Evolutionary conservation across 1,140 invertebrate species (phyloP).

Genomic region (Trichogramma pretiosum): DNA sequence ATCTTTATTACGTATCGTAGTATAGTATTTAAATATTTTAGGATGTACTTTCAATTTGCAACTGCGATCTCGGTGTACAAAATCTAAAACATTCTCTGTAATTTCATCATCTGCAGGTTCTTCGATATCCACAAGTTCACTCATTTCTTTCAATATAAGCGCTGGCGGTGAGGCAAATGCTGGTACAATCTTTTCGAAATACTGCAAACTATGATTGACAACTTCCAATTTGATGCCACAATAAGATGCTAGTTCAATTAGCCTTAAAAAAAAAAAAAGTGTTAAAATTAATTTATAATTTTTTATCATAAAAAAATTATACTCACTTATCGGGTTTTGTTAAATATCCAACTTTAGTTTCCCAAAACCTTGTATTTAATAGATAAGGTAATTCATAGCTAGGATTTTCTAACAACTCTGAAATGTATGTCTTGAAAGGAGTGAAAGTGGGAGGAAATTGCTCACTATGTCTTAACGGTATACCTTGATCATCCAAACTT

Average conservation of each 20-base stretch:
- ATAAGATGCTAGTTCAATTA: slow-evolving; percentile 25
- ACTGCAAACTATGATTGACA: slow-evolving; percentile 29
- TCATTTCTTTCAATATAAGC: slow-evolving; percentile 17
- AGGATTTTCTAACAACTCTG: slow-evolving; percentile 28
- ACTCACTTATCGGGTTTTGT: slow-evolving; percentile 35
- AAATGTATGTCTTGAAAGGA: slow-evolving; percentile 33
- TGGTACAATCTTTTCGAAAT: slow-evolving; percentile 32
- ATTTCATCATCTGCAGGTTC: background rate
- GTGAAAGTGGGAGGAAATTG: slow-evolving; percentile 34
- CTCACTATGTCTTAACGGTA: slow-evolving; percentile 15
- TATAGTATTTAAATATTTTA: slow-evolving; percentile 23
- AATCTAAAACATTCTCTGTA: slow-evolving; percentile 28
- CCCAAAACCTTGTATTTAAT: slow-evolving; percentile 28
- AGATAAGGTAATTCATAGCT: slow-evolving; percentile 27
- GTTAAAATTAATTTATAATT: slow-evolving; percentile 2
- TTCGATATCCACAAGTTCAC: slow-evolving; percentile 19
- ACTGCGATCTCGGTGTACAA: slow-evolving; percentile 25
- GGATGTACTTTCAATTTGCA: slow-evolving; percentile 26
- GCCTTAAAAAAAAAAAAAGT: slow-evolving; percentile 24
- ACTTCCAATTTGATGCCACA: slow-evolving; percentile 27
- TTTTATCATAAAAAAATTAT: background rate
- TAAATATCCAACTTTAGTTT: slow-evolving; percentile 32
- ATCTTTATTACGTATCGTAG: background rate
- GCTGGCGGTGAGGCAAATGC: slow-evolving; percentile 24
- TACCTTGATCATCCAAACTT: slow-evolving; percentile 22